These are phyloP conservation scores for Halcyon badia DNA, from an alignment of 2,797 vertebrate species.

Conservation along the genomic window DNA sequence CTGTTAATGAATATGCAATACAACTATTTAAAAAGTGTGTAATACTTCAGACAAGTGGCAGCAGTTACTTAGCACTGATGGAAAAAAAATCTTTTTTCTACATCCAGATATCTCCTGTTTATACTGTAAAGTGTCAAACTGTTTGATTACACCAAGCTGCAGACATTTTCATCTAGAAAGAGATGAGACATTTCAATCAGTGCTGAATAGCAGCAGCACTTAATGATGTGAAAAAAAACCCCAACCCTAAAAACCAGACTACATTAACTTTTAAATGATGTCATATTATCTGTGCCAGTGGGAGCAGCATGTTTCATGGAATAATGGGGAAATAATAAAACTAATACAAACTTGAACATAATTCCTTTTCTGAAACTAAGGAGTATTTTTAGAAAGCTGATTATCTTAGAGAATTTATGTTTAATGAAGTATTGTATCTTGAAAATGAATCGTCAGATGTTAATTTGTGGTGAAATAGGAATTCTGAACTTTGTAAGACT, in stretches of 20 bases:
- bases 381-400: slow-evolving; percentile 1
- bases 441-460: background rate
- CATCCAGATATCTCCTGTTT: slow-evolving; percentile 34
- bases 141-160: slow-evolving; percentile 60
- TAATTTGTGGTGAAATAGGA: background rate
- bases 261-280: slow-evolving; percentile 23
- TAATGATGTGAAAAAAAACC: background rate
- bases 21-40: background rate
- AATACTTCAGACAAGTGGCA: background rate
- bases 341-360: background rate
- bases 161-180: slow-evolving; percentile 34
- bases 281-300: background rate
- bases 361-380: background rate
- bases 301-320: background rate
- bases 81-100: slow-evolving; percentile 43
- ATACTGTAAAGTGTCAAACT: slow-evolving; percentile 25
- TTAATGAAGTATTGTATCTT: background rate
- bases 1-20: background rate
- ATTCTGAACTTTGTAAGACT: background rate
- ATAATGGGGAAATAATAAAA: slow-evolving; percentile 16
- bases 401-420: background rate
- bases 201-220: slow-evolving; percentile 31
- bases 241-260: background rate
- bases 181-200: slow-evolving; percentile 59
- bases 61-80: slow-evolving; percentile 21